Evolutionary conservation across 2,888 invertebrate genomes (phyloP), one percentile per base, ranked within the genome.

Genomic region (Lasioglossum calceatum): DNA sequence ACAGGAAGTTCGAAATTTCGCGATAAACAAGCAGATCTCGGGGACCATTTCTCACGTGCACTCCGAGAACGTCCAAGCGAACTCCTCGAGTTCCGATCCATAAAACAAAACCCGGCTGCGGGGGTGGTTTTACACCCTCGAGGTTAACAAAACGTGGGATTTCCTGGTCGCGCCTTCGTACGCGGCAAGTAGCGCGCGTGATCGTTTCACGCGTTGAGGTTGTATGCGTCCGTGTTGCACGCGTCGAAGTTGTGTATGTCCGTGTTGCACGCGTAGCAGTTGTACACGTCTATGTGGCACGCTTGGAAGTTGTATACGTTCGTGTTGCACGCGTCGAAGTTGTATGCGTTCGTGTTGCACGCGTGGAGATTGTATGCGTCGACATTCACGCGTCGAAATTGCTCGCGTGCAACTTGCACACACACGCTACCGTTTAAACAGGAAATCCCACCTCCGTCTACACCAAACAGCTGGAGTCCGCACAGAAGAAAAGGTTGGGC

Each of bases 81-180:
- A 73, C 64, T 73, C 39, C 61, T 61, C 50, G n/a, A n/a, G n/a
- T 27, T 73, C 12, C 16, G 32, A 19, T 36, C 61, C 47, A 58
- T 75, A 75, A 75, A 75, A 58, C 39, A 39, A 10, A 54, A 2
- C 54, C 23, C 23, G 54, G 5, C 2, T 61, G n/a, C n/a, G 70
- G 36, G 70, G 32, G 64, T 12, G 27, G 44, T 32, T 50, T 10
- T 2, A 36, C 58, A 61, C 36, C 10, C 67, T n/a, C 50, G 54
- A 70, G 47, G 32, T 72, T 58, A 39, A 58, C 47, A 32, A 47
- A 79, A 79, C 54, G 54, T 54, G 54, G 32, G 61, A 77, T 74
- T 67, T 32, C 67, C 32, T 32, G 23, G 19, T 23, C 19, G 36
- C 19, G 61, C 23, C 16, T 61, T 27, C 4, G 27, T 12, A 27